Percentiles rank a stretch among this genome's conserved stretches.
These are phyloP conservation scores for Halocynthia roretzi DNA, from an alignment of 23 tunicate species.

Conservation along the genomic window DNA sequence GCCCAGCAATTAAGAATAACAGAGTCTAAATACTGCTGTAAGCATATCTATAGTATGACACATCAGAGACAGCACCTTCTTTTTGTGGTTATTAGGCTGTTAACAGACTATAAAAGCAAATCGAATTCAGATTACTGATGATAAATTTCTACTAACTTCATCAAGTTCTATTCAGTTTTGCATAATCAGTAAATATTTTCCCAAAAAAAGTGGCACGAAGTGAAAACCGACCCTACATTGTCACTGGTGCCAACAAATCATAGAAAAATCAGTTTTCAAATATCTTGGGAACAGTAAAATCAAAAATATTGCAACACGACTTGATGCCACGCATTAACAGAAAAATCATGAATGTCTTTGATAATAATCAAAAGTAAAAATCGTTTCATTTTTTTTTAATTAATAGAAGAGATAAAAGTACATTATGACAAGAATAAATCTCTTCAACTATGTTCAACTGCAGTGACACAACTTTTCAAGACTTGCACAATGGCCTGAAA, in stretches of 20 bases:
- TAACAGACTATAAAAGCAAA: no score
- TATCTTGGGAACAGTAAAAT: neutral
- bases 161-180: no score
- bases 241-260: neutral
- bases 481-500: constrained; percentile 83
- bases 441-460: constrained; percentile 64
- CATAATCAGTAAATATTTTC: no score
- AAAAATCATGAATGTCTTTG: neutral
- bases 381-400: neutral
- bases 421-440: neutral
- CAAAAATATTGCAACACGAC: neutral
- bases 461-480: constrained; percentile 59
- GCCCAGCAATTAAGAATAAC: no score
- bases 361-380: neutral
- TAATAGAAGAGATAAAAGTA: neutral
- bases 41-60: no score
- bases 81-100: no score
- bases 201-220: no score
- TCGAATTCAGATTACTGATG: no score
- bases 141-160: no score
- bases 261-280: neutral
- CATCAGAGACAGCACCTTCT: no score
- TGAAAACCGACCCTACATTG: neutral
- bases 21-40: no score
- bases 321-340: neutral